These are phyloP conservation scores for Cyaniris semiargus DNA, from an alignment of 2,888 invertebrate genomes.

Conservation along the genomic window DNA sequence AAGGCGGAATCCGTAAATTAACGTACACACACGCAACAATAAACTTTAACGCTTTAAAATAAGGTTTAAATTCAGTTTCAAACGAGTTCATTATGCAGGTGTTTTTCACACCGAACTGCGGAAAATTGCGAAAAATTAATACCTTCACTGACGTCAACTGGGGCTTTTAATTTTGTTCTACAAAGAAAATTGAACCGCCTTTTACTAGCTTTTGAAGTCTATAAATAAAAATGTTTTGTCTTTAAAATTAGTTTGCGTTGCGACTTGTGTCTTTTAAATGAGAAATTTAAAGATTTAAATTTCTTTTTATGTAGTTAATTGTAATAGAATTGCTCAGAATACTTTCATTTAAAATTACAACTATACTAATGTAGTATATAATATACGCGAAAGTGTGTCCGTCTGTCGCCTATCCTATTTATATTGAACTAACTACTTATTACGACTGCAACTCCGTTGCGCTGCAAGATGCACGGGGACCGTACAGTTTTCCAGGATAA, in stretches of 20 bases:
- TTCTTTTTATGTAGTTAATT: no score
- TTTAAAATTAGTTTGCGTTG: neutral
- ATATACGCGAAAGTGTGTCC: no score
- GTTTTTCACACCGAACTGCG: slow-evolving; percentile 20
- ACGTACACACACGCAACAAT: neutral
- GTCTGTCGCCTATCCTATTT: no score
- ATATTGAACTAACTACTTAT: no score
- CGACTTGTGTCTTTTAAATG: neutral
- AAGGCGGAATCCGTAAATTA: slow-evolving; percentile 3
- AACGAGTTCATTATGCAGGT: slow-evolving; percentile 2
- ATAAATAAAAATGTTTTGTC: slow-evolving; percentile 1
- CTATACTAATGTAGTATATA: no score
- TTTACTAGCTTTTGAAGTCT: slow-evolving; percentile 8
- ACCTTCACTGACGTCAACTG: slow-evolving; percentile 11
- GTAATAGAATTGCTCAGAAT: no score
- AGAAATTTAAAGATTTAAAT: no score
- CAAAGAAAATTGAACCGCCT: slow-evolving; percentile 13
- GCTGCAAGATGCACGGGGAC: no score
- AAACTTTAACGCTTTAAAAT: neutral
- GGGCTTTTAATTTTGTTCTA: slow-evolving; percentile 3
- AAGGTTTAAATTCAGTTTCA: neutral
- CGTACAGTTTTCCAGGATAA: no score
- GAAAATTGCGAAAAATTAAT: slow-evolving; percentile 22
- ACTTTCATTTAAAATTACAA: no score
- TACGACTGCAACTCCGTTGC: no score